Evolutionary conservation across 1,140 invertebrate genomes (phyloP).

Genomic region (Drosophila saltans): DNA sequence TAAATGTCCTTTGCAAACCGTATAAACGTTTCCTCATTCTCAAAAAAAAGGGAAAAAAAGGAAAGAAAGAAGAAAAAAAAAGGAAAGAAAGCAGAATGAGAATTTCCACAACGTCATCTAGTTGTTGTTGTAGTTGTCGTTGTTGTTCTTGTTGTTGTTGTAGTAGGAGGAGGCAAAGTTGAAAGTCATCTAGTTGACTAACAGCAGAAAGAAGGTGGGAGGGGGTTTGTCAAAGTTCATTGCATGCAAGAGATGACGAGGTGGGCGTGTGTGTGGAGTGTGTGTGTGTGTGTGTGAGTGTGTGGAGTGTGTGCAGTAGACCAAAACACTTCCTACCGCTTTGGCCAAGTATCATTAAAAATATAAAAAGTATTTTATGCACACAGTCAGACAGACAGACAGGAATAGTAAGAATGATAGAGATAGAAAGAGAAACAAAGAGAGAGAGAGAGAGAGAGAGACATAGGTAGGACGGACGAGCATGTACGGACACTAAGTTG

Average conservation of each 20-base stretch:
- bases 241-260: constrained; percentile 55
- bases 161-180: constrained; percentile 40
- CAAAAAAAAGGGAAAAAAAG: constrained; percentile 14
- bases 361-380: constrained; percentile 80
- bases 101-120: constrained; percentile 51
- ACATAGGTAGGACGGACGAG: neutral
- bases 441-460: neutral
- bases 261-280: constrained; percentile 14
- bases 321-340: constrained; percentile 81
- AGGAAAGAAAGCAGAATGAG: constrained; percentile 30
- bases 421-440: constrained; percentile 9
- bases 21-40: constrained; percentile 73
- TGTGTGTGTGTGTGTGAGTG: constrained; percentile 22
- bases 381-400: constrained; percentile 35
- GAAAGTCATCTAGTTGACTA: constrained; percentile 77
- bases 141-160: neutral
- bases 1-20: constrained; percentile 75
- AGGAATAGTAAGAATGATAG: constrained; percentile 15
- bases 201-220: constrained; percentile 31
- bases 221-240: constrained; percentile 58
- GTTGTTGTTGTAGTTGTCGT: neutral
- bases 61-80: constrained; percentile 8
- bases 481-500: too few species aligned
- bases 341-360: constrained; percentile 81
- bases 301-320: constrained; percentile 73